phyloP scores from a whole-genome alignment of 2,888 invertebrate genomes.

The Osedax frankpressi region DNA sequence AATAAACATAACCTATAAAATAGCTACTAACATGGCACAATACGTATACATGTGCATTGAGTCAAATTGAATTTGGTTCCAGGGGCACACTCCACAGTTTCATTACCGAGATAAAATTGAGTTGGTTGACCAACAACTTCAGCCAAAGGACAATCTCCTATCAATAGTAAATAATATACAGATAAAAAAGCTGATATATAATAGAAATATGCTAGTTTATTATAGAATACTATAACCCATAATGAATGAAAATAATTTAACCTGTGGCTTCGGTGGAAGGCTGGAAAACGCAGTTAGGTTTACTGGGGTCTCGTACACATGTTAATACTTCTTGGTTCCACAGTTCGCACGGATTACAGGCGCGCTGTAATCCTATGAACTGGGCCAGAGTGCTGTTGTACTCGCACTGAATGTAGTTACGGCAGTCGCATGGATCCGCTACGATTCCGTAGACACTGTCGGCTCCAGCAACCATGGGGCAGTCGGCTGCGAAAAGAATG shows the following conservation, averaged over 20 bases:
- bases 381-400: background rate
- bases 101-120: background rate
- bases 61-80: background rate
- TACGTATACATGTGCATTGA: background rate
- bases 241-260: background rate
- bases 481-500: background rate
- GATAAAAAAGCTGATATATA: no score
- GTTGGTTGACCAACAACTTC: background rate
- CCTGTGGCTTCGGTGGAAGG: background rate
- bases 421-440: slow-evolving; percentile 3
- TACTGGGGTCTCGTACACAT: background rate
- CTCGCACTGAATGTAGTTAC: slow-evolving; percentile 1
- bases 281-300: background rate
- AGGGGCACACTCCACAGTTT: slow-evolving; percentile 1
- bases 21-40: background rate
- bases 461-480: background rate
- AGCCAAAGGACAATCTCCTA: background rate
- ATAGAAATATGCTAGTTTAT: no score
- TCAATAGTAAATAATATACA: no score
- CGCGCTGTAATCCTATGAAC: background rate
- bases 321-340: background rate
- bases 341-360: background rate
- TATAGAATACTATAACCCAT: no score
- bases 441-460: background rate
- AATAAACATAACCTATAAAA: no score